Conservation (phyloP, 2,888 invertebrate species). For the Agrochola circellaris region DNA sequence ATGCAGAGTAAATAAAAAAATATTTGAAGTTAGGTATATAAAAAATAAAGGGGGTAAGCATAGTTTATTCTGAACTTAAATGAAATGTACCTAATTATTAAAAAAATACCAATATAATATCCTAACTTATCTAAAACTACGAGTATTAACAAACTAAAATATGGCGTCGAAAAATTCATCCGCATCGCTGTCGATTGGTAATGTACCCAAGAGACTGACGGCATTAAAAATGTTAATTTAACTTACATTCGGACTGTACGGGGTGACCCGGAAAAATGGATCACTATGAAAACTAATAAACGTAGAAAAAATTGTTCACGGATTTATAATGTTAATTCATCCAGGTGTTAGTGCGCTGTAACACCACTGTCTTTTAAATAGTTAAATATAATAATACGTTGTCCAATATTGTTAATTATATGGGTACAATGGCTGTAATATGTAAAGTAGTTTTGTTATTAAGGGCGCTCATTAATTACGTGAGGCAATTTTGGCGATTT, state of each 20-base stretch:
- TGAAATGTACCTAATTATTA: no score
- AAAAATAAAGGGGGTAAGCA: no score
- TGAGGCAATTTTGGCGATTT: no score
- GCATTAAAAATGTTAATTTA: neutral
- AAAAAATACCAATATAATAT: no score
- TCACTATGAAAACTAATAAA: neutral
- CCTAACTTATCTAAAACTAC: no score
- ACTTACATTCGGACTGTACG: neutral
- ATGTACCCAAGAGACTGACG: no score
- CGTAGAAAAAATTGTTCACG: neutral
- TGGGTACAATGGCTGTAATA: neutral
- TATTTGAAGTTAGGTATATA: neutral
- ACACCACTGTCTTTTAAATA: neutral
- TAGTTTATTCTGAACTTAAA: no score
- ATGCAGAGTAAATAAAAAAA: constrained; percentile 2
- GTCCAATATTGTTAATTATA: neutral
- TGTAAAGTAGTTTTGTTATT: neutral
- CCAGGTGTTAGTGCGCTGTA: neutral
- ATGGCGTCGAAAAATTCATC: no score
- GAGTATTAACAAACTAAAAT: no score
- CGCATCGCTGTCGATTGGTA: no score
- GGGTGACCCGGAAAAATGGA: neutral
- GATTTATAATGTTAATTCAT: neutral
- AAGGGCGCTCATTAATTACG: no score
- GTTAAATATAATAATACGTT: neutral